phyloP scores from a whole-genome alignment of 2,113 vertebrate species.

The Canis aureus region DNA sequence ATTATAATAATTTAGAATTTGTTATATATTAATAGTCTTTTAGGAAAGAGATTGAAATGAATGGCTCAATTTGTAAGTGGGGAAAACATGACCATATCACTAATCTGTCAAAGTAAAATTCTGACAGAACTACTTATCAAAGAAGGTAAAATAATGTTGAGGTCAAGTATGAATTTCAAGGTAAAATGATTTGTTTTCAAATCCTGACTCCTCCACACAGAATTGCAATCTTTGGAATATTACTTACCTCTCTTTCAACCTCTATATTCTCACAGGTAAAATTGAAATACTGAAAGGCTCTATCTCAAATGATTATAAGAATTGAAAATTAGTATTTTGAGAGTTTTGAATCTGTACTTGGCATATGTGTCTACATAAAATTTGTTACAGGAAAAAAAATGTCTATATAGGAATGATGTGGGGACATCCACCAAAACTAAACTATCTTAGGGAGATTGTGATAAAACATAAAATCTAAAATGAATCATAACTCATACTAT shows the following conservation, averaged over 20 bases:
- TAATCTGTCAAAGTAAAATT: slow-evolving; percentile 12
- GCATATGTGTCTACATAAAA: not conserved
- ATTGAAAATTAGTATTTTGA: not conserved
- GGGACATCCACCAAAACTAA: not conserved
- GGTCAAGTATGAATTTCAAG: not conserved
- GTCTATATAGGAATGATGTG: not conserved
- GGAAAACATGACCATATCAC: not conserved
- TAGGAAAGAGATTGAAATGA: slow-evolving; percentile 3
- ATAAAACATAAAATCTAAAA: not conserved
- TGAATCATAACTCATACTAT: not conserved
- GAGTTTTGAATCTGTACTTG: not conserved
- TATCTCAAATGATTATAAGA: not conserved
- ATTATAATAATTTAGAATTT: slow-evolving; percentile 32
- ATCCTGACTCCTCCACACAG: not conserved
- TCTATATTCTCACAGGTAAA: not conserved
- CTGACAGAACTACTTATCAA: not conserved
- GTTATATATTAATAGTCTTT: not conserved
- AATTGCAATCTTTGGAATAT: not conserved
- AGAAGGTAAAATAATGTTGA: not conserved
- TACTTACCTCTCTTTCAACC: not conserved
- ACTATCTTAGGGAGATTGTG: not conserved
- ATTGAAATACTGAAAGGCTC: not conserved
- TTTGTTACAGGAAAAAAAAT: not conserved
- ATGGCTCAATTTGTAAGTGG: not conserved
- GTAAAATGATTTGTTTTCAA: not conserved